Evolutionary conservation across 2,888 invertebrate genomes (phyloP), one percentile per base, ranked within the genome.

Genomic region (Ennomos erosarius): DNA sequence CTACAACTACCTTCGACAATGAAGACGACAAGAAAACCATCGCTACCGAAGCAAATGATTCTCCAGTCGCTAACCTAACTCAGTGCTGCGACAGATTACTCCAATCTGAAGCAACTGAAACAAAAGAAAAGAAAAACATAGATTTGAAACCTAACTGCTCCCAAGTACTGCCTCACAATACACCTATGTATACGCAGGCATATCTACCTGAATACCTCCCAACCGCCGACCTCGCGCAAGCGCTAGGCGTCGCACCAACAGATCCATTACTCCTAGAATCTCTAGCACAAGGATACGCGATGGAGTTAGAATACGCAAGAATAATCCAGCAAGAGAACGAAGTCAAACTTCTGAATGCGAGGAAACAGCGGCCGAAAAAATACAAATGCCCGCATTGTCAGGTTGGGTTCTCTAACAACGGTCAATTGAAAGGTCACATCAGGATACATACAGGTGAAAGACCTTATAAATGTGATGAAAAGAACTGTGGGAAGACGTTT

Each of bases 351-450:
- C 70, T 95, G 4, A 95, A 94, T 71, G 90, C 95, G 0, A 93
- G 95, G 67, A 97, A 97, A 75, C 95, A 97, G 70, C 93, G 98
- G 0, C 98, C 98, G 1, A 97, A 98, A 85, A 97, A 97, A 78
- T 98, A 98, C 85, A 95, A 97, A 69, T 98, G 99, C 76, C 96
- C 97, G 0, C 96, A 97, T 75, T 98, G 98, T 79, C 95, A 97
- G 70, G 97, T 97, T 0, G 97, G 97, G 0, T 98, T 98, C 82
- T 97, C 97, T n/a, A 98, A 98, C 82, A 98, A 98, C 83, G 98
- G 98, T 0, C 98, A 98, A 73, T 89, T 98, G 0, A 97, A 97
- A 81, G 98, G 98, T 11, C 98, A 98, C 79, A 95, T 97, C n/a
- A 91, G 98, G 58, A 98, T 98, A 55, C 98, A 98, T 76, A 98